Evolutionary conservation across 2,888 invertebrate genomes (phyloP), one percentile per base, ranked within the genome.

Genomic region (Torymus auratus): DNA sequence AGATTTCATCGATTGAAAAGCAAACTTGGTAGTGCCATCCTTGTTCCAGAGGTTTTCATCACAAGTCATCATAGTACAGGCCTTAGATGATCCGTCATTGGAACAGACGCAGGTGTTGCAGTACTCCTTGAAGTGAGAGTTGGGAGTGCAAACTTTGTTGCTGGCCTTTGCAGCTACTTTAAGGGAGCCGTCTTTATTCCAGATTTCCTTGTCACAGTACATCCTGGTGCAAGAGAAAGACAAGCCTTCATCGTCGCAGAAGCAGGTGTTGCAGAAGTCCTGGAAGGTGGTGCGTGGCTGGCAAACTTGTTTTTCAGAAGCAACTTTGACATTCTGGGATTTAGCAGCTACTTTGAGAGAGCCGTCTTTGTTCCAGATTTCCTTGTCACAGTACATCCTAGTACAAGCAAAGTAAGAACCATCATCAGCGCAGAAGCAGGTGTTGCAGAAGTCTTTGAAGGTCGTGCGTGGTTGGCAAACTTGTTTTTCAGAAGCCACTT

Each of bases 391-490:
- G 0, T 2, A 7, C 69, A 67, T 91, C 20, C 91, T 82, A 1
- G 93, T 92, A 87, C 93, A 93, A 85, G 91, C n/a, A n/a, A n/a
- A 92, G 2, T 91, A 91, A 72, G 90, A 90, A 2, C 93, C 92
- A 74, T 93, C 92, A 14, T 91, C 86, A 79, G 92, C 92, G 85
- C 94, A 94, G 13, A 92, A 91, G 85, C 94, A 94, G 86, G 91
- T 92, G 85, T 93, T 93, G 88, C 93, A 93, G 76, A 93, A 93
- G 74, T 92, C 23, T 12, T 76, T 80, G 62, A 76, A 81, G 0
- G 23, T 2, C 2, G 65, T 72, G 13, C 83, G 78, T n/a, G 85
- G 84, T 61, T 58, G 2, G 17, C 82, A 82, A 20, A 20, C 20
- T 20, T 20, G 20, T 20, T 20, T 20, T 20, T 20, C 20, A 20